A percentile compares a stretch with the other conserved stretches of the same genome.
Evolutionary conservation across 2,797 vertebrate species (phyloP).

Genomic region (Fundulus diaphanus): DNA sequence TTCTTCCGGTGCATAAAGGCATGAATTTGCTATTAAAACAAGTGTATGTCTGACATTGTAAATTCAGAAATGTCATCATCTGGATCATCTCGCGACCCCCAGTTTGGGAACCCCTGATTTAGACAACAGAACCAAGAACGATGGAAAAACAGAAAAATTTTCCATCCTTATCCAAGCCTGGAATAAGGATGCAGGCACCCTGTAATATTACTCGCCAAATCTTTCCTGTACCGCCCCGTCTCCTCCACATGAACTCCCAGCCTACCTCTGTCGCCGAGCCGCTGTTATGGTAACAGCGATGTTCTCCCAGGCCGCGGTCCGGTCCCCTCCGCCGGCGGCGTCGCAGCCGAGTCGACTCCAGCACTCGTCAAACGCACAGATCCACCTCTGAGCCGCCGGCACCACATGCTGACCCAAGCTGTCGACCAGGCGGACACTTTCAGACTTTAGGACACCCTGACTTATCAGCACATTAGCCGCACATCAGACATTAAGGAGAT

Average conservation of each 20-base stretch:
- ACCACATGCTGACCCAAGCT: conserved; percentile 86
- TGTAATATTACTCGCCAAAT: not conserved
- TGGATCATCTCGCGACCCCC: no score
- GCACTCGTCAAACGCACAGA: conserved; percentile 92
- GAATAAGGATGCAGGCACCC: not conserved
- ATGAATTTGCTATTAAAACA: no score
- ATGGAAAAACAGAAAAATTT: no score
- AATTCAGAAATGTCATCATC: no score
- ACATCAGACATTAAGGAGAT: no score
- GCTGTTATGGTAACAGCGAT: conserved; percentile 91
- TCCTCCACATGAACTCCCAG: no score
- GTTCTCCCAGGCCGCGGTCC: conserved; percentile 91
- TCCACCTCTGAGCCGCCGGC: conserved; percentile 89
- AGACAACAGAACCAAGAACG: no score
- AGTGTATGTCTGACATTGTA: no score
- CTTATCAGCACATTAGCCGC: no score
- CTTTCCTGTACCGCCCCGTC: not conserved
- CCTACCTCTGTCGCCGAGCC: conserved; percentile 85
- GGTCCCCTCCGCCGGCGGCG: conserved; percentile 83
- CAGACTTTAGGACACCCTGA: not conserved
- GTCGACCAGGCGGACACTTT: conserved; percentile 56
- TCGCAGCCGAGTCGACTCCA: conserved; percentile 93
- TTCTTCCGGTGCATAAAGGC: no score
- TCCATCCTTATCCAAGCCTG: no score
- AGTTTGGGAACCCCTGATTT: no score